phyloP scores from a whole-genome alignment of 1,140 invertebrate genomes.

The Bombus consobrinus region DNA sequence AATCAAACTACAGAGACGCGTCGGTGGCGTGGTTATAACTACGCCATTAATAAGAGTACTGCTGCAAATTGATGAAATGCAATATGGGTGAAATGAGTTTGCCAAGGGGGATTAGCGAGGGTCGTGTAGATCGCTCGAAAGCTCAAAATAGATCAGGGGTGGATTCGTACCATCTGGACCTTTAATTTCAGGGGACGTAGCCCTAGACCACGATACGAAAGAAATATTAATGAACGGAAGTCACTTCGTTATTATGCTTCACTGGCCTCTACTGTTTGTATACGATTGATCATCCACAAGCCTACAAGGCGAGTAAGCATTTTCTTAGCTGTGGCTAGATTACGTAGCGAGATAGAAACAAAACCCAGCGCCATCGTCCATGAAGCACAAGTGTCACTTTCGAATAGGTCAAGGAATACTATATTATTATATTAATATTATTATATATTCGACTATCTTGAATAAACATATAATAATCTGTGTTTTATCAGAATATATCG shows the following conservation, averaged over 20 bases:
- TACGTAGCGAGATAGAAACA: not conserved
- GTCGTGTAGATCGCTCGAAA: slow-evolving; percentile 24
- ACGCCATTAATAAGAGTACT: not conserved
- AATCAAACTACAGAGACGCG: not conserved
- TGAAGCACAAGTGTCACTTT: not conserved
- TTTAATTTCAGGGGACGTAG: slow-evolving; percentile 12
- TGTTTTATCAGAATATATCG: no score
- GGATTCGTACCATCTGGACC: slow-evolving; percentile 35
- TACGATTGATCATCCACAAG: not conserved
- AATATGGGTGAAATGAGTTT: slow-evolving; percentile 24
- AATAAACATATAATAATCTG: not conserved
- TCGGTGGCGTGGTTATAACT: not conserved
- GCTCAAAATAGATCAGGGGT: slow-evolving; percentile 21
- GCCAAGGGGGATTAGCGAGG: not conserved
- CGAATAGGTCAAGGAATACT: not conserved
- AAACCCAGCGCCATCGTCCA: not conserved
- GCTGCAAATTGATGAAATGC: not conserved
- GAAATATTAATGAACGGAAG: slow-evolving; percentile 31
- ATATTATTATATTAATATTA: no score
- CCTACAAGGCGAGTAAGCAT: not conserved
- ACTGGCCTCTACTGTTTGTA: not conserved
- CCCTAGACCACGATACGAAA: not conserved
- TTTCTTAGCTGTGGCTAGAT: not conserved
- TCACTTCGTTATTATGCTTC: slow-evolving; percentile 1
- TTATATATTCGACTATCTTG: no score